Evolutionary conservation across 2,888 invertebrate genomes (phyloP).

Genomic region (Onchidella celtica): DNA sequence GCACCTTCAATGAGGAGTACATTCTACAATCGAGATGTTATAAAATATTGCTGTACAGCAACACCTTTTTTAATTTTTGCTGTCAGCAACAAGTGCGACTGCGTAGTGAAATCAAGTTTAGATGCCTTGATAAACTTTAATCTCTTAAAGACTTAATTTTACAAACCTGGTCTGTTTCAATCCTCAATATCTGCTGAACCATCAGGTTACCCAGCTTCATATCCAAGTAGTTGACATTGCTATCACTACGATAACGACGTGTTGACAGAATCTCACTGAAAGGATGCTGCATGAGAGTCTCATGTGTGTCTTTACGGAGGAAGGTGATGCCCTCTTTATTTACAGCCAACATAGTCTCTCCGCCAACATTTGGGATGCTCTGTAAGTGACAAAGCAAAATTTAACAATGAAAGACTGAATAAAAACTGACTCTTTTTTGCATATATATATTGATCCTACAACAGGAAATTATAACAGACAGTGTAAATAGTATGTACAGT

Average conservation of each 20-base stretch:
- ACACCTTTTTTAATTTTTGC: too few species aligned
- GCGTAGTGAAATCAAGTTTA: too few species aligned
- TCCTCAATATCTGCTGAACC: conserved; percentile 95
- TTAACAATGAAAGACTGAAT: background rate
- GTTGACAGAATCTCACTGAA: conserved; percentile 98
- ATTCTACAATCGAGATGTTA: too few species aligned
- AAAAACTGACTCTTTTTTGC: background rate
- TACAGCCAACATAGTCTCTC: conserved; percentile 94
- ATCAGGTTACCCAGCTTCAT: conserved; percentile 98
- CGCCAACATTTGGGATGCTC: conserved; percentile 83
- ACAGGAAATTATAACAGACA: background rate
- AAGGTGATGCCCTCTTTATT: conserved; percentile 96
- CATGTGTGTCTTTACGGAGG: conserved; percentile 94
- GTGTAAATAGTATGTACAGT: too few species aligned
- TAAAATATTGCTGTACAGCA: too few species aligned
- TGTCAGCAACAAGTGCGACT: too few species aligned
- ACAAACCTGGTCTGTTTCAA: conserved; percentile 90
- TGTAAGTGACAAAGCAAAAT: conserved; percentile 50
- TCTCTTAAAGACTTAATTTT: too few species aligned
- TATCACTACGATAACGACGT: conserved; percentile 81
- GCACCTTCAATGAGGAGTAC: too few species aligned
- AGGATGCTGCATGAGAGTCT: conserved; percentile 94
- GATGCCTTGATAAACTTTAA: too few species aligned
- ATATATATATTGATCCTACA: background rate
- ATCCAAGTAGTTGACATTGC: conserved; percentile 85